Base-by-base conservation (phyloP, 2,797 vertebrate genomes). In the Bovichtus variegatus region DNA sequence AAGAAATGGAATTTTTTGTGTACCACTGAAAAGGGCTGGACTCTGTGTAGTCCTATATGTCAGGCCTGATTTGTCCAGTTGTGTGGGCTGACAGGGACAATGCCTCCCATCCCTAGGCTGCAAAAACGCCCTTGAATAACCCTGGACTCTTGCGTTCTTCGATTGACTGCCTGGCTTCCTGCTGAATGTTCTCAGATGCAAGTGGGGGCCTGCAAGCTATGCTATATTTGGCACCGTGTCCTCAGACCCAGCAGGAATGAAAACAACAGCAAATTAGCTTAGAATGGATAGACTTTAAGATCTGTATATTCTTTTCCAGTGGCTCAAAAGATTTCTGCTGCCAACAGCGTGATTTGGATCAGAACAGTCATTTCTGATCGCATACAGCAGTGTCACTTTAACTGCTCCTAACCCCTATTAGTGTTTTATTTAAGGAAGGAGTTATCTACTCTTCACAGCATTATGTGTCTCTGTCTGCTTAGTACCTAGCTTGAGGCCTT, bases 41-140 rank as follows among this genome's bases (percentile, higher is more conserved):
- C 65, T 61, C 16, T 63, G 77, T 47, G 76, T 43, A 62, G 59
- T 81, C 61, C 70, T 36, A 31, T 60, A 65, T 76, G 87, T 88
- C 88, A 83, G 74, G 31, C 76, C 69, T 87, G 80, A 91, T 89
- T 89, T 85, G 79, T 91, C 87, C 86, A 81, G 84, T 85, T 87
- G 84, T 78, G 80, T 73, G 67, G 73, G 54, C 74, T 83, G 82
- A 82, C 74, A 74, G 49, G 68, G 76, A 79, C 67, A 57, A 74
- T 12, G 38, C 82, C 84, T 86, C 83, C 80, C 68, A 64, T 80
- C 76, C 63, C 67, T 36, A 36, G 74, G 83, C 65, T 38, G 82
- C 71, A 53, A 65, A 59, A 87, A 86, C 1, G 79, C 76, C 91
- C 89, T 91, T 91, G 89, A 89, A 88, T 91, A 90, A 91, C 85